These are phyloP conservation scores for Frieseomelitta varia DNA, from an alignment of 1,140 invertebrate species.

Conservation along the genomic window DNA sequence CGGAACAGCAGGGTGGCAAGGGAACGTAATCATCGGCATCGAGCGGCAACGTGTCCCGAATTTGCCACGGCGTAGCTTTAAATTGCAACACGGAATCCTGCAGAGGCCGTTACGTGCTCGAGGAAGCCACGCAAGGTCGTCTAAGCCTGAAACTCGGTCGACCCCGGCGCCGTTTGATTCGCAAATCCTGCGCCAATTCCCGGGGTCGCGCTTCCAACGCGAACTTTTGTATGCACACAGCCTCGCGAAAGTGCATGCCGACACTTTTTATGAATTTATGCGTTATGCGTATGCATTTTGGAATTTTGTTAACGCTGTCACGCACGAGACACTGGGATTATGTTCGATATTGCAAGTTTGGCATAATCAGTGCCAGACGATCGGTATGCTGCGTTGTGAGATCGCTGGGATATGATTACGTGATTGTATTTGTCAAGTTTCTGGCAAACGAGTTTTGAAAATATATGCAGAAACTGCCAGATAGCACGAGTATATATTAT, in stretches of 20 bases:
- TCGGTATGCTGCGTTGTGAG: too few relatives aligned
- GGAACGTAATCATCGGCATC: constrained; percentile 19
- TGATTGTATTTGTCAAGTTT: too few relatives aligned
- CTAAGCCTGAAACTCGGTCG: constrained; percentile 38
- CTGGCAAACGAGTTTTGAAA: too few relatives aligned
- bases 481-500: too few relatives aligned
- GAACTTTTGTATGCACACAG: neutral
- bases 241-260: neutral
- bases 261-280: neutral
- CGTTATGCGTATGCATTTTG: neutral
- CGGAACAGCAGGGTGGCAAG: neutral
- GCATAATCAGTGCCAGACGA: too few relatives aligned
- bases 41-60: constrained; percentile 32
- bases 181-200: constrained; percentile 32
- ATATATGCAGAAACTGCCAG: too few relatives aligned
- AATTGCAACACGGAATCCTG: constrained; percentile 26
- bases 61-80: constrained; percentile 5
- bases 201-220: neutral
- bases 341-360: too few relatives aligned
- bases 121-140: constrained; percentile 29
- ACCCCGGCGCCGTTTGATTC: constrained; percentile 6
- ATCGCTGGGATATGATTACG: too few relatives aligned
- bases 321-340: too few relatives aligned
- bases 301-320: neutral
- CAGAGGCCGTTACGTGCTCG: constrained; percentile 24